Evolutionary conservation across 2,113 vertebrate genomes (phyloP).

Genomic region (Copsychus sechellarum): DNA sequence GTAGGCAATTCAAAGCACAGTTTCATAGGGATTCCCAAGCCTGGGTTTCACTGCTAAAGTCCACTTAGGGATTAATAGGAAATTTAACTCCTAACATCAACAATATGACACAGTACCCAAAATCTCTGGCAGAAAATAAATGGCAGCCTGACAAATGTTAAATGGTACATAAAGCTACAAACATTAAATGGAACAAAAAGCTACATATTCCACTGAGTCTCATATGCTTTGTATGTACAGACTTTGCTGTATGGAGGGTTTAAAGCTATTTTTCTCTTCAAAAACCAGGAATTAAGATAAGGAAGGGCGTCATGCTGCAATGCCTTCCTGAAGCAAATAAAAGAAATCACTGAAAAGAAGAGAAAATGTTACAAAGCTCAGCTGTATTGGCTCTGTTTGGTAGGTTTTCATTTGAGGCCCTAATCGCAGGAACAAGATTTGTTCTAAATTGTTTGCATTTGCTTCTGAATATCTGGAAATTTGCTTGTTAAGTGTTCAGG

Average conservation of each 20-base stretch:
- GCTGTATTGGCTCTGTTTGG: constrained; percentile 16
- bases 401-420: constrained; percentile 23
- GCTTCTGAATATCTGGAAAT: constrained; percentile 63
- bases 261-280: background rate
- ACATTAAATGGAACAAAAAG: background rate
- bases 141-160: background rate
- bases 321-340: background rate
- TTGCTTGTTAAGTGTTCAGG: constrained; percentile 62
- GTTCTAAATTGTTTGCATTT: constrained; percentile 64
- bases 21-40: background rate
- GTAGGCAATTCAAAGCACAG: background rate
- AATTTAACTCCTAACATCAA: background rate
- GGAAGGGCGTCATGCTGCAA: background rate
- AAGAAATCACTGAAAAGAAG: background rate
- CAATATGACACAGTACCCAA: background rate
- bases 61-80: background rate
- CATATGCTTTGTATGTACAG: background rate
- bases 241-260: background rate
- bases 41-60: background rate
- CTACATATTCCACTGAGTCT: background rate
- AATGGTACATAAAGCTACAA: background rate
- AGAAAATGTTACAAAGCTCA: background rate
- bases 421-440: constrained; percentile 50
- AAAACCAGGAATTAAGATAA: background rate
- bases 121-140: background rate